Percentiles rank a stretch among this genome's conserved stretches.
phyloP scores from a whole-genome alignment of 2,888 invertebrate genomes.

The Metopia argyrocephala region DNA sequence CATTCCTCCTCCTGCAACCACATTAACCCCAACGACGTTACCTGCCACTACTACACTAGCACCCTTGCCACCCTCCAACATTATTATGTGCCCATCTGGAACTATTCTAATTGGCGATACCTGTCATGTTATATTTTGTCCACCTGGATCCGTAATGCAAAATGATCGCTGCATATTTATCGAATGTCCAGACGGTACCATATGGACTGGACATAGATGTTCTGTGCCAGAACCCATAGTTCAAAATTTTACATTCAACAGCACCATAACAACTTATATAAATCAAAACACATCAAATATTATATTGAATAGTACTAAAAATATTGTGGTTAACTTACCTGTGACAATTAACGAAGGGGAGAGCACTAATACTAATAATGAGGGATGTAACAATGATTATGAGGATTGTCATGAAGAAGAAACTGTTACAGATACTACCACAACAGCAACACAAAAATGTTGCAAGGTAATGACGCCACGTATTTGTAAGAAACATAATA shows the following conservation, averaged over 20 bases:
- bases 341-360: slow-evolving; percentile 39
- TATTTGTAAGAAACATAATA: slow-evolving; percentile 65
- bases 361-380: slow-evolving; percentile 11
- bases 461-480: slow-evolving; percentile 72
- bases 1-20: neutral
- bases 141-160: slow-evolving; percentile 61
- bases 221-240: slow-evolving; percentile 61
- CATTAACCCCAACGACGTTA: neutral
- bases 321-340: slow-evolving; percentile 67
- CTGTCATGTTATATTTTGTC: slow-evolving; percentile 71
- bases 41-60: neutral
- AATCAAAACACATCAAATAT: slow-evolving; percentile 59
- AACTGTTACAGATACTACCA: neutral
- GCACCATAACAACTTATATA: slow-evolving; percentile 59
- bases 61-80: slow-evolving; percentile 47
- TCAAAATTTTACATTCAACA: slow-evolving; percentile 54
- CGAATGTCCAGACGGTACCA: slow-evolving; percentile 69
- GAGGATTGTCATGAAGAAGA: slow-evolving; percentile 29
- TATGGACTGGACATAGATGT: slow-evolving; percentile 70
- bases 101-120: slow-evolving; percentile 64
- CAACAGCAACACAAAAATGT: slow-evolving; percentile 59
- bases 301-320: slow-evolving; percentile 68
- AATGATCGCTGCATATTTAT: slow-evolving; percentile 67
- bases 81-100: slow-evolving; percentile 67
- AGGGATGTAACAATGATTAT: slow-evolving; percentile 16